Percentiles rank a stretch among this genome's conserved stretches.
phyloP scores from a whole-genome alignment of 2,888 invertebrate species.

The Brachyopa scutellaris region DNA sequence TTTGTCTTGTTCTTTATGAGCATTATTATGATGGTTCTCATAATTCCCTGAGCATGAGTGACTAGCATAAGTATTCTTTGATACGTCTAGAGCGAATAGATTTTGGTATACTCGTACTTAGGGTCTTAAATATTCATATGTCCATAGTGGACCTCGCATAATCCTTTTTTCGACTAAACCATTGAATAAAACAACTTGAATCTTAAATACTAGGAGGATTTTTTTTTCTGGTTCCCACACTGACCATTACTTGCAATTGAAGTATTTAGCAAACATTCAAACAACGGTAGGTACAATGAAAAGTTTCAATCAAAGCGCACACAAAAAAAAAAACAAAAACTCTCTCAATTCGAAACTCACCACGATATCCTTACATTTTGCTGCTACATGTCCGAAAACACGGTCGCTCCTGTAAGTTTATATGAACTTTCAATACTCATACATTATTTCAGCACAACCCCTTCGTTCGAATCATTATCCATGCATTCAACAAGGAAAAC shows the following conservation, averaged over 20 bases:
- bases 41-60: too few species aligned
- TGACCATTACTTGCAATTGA: conserved; percentile 40
- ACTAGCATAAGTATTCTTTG: too few species aligned
- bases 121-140: too few species aligned
- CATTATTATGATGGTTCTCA: too few species aligned
- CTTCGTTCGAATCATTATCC: conserved; percentile 63
- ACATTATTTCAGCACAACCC: conserved; percentile 47
- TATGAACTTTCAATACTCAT: conserved; percentile 54
- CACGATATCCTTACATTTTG: conserved; percentile 48
- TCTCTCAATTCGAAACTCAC: conserved; percentile 31
- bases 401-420: conserved; percentile 2
- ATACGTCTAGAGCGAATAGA: too few species aligned
- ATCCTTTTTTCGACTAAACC: too few species aligned
- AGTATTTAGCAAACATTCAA: conserved; percentile 33
- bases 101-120: too few species aligned
- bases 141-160: too few species aligned
- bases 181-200: too few species aligned
- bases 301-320: conserved; percentile 16
- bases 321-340: conserved; percentile 7
- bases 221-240: too few species aligned
- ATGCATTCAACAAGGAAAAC: conserved; percentile 59
- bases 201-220: too few species aligned
- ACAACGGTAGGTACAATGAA: conserved; percentile 29
- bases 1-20: too few species aligned
- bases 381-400: conserved; percentile 1